phyloP scores from a whole-genome alignment of 2,113 vertebrate genomes.

The Xyrauchen texanus region DNA sequence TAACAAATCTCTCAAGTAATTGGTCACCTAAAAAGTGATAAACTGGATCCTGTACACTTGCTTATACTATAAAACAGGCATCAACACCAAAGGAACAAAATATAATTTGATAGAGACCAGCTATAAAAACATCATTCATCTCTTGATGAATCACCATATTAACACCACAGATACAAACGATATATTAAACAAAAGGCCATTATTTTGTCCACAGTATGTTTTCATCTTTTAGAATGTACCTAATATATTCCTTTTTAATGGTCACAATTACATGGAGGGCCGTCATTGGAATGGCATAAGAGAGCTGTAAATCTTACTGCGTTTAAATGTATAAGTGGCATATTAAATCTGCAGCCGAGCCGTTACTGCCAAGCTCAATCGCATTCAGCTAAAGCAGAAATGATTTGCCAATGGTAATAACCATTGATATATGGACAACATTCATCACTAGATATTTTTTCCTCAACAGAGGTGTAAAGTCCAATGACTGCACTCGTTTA shows the following conservation, averaged over 20 bases:
- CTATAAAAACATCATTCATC: slow-evolving; percentile 1
- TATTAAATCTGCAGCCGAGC: slow-evolving; percentile 38
- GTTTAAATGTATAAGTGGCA: slow-evolving; percentile 40
- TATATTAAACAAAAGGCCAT: background rate
- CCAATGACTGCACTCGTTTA: background rate
- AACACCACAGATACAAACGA: background rate
- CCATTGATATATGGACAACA: slow-evolving; percentile 2
- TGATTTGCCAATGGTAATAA: background rate
- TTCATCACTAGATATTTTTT: slow-evolving; percentile 9
- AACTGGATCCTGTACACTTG: too few species aligned
- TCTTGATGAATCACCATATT: background rate
- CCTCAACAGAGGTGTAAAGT: slow-evolving; percentile 11
- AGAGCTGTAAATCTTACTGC: slow-evolving; percentile 32
- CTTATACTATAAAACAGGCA: background rate
- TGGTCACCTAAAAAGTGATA: too few species aligned
- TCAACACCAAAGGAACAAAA: background rate
- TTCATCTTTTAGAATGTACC: background rate
- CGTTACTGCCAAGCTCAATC: slow-evolving; percentile 19
- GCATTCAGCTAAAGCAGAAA: slow-evolving; percentile 23
- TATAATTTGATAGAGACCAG: too few species aligned
- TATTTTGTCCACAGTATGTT: slow-evolving; percentile 8
- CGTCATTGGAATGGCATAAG: slow-evolving; percentile 21
- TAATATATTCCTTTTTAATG: slow-evolving; percentile 17
- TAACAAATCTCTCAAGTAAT: too few species aligned
- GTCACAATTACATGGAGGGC: background rate